phyloP scores from a whole-genome alignment of 2,113 vertebrate species.

The Leucopsar rothschildi region DNA sequence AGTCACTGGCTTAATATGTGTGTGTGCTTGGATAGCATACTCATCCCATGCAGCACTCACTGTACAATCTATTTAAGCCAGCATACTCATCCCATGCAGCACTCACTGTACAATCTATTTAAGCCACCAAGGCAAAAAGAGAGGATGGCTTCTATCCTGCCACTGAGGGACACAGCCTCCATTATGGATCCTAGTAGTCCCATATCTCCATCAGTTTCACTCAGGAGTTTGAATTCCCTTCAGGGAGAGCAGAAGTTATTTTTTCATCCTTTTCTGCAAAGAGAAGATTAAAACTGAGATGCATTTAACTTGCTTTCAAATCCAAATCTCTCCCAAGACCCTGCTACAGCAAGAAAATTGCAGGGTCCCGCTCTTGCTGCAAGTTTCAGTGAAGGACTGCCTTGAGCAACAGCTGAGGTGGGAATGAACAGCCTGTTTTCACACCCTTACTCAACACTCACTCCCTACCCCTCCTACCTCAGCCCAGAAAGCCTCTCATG shows the following conservation, averaged over 20 bases:
- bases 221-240: neutral
- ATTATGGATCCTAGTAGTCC: neutral
- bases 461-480: neutral
- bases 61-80: neutral
- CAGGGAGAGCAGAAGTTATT: neutral
- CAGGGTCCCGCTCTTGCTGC: neutral
- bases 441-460: neutral
- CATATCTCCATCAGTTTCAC: neutral
- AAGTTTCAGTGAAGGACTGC: neutral
- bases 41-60: neutral
- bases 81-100: neutral
- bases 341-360: neutral
- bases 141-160: neutral
- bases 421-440: neutral
- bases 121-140: neutral
- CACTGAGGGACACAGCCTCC: neutral
- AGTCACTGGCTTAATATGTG: neutral
- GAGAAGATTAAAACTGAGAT: neutral
- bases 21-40: neutral
- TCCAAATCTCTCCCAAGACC: neutral
- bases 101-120: accelerated
- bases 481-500: neutral
- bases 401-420: neutral
- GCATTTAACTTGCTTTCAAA: neutral
- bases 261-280: neutral